Base-by-base conservation (phyloP, 2,113 vertebrate species). In the Hypomesus transpacificus region DNA sequence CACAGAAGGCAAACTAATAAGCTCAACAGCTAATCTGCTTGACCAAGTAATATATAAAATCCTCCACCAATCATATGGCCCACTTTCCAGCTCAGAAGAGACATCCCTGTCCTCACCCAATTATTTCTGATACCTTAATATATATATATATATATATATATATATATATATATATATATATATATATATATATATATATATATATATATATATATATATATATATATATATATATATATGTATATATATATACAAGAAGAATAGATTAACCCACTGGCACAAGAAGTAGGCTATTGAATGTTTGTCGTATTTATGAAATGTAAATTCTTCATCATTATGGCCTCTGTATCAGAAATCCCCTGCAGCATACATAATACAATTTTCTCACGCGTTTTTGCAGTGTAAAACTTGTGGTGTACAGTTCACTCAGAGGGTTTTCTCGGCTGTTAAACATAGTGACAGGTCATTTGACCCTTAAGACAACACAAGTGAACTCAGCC, bases 1-100 rank as follows among this genome's bases (percentile, higher is more conserved):
- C n/a, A 56, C 53, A 18, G 53, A 18, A 56, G 53, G 9, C 17
- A 24, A 24, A 61, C 57, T 59, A 59, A 59, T 24, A 22, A 59
- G 59, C 22, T 28, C 22, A 61, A 26, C 58, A 60, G 58, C 58
- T 60, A 60, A 60, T 60, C 21, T 24, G 22, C 58, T 60, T 46
- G 39, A 46, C 39, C 58, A 60, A 60, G 8, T 17, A 0, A 60
- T 26, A 26, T 3, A 22, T 14, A 21, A 24, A 14, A 46, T 46
- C 39, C 9, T 9, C 39, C 14, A 24, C 58, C 21, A 24, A 60
- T 60, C 11, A 24, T 14, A 60, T 14, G 58, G 22, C 58, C 13
- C 22, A 22, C 53, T 28, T 7, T 14, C 20, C 58, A 24, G 60
- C 28, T 34, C 26, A 62, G 14, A 17, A 62, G 3, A 26, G 58